Evolutionary conservation across 2,797 vertebrate species (phyloP), one percentile per base, ranked within the genome.

Genomic region (Spheniscus humboldti): DNA sequence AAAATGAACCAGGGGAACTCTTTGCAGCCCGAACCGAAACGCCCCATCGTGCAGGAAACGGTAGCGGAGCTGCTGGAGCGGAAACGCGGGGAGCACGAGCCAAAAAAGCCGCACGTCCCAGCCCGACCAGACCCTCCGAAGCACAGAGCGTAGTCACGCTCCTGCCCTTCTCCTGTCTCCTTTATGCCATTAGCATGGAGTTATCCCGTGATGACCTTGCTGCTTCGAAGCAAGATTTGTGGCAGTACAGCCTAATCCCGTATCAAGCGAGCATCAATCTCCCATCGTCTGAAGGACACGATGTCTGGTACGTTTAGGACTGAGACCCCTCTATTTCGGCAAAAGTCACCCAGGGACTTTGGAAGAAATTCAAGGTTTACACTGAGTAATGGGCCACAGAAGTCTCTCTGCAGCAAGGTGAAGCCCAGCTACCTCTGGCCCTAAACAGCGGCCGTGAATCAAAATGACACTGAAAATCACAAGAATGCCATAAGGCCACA

Each of bases 111-210:
- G 3, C 82, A 9, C 0, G 0, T 66, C 67, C 60, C 82, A 63
- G 30, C 47, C 60, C 3, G 12, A 25, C 12, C 57, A 73, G 92
- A 22, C 9, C 47, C 59, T 87, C 35, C 55, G 33, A 50, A 82
- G 16, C 87, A 47, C n/a, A 68, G 48, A 78, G n/a, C 0, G 0
- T 14, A 57, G 41, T n/a, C 39, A 22, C 0, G 0, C 18, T 92
- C 52, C 78, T 82, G 52, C 10, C 35, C 74, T 73, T n/a, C 77
- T 86, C 76, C 81, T 66, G 35, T 25, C 47, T 85, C 64, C 41
- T 73, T 56, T 18, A 28, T 0, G 2, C 12, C 4, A 1, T 2
- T 27, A 43, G 59, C 2, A 2, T 33, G 77, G 43, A 92, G 28
- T 35, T 52, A 7, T 52, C 43, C 88, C 2, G 3, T 3, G 16